Evolutionary conservation across 1,140 invertebrate genomes (phyloP), one percentile per base, ranked within the genome.

Genomic region (Leptonema lineaticorne): DNA sequence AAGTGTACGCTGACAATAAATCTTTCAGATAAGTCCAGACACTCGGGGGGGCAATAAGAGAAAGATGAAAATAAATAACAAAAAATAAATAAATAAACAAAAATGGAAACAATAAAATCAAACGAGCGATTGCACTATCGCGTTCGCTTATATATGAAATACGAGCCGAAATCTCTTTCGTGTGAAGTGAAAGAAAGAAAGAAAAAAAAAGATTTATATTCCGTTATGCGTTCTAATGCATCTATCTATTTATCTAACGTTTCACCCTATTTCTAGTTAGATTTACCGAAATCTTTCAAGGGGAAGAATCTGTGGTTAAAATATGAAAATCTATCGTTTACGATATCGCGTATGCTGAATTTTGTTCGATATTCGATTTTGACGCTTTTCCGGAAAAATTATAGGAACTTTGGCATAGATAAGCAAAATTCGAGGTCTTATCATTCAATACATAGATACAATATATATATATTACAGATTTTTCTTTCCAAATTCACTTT

Each of bases 91-190:
- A 63, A n/a, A n/a, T n/a, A n/a, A n/a, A n/a, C n/a, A n/a, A n/a
- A n/a, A n/a, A n/a, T n/a, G n/a, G n/a, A 41, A 41, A 41, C 37
- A 41, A 41, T 41, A 41, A 41, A 41, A 41, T 41, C 37, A 41
- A 11, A 41, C 16, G n/a, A n/a, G 11, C 37, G 37, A 41, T 41
- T 41, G 37, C 37, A 41, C 37, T 41, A 41, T 41, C 37, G 37
- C 37, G n/a, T n/a, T n/a, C n/a, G n/a, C n/a, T n/a, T n/a, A n/a
- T n/a, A n/a, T n/a, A n/a, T n/a, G n/a, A n/a, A n/a, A n/a, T n/a
- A n/a, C n/a, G n/a, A n/a, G n/a, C n/a, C n/a, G n/a, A n/a, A n/a
- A 41, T 41, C 37, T 16, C 37, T 41, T 9, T 16, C 11, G 2
- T 41, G 37, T 16, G 37, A 41, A 41, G 37, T 41, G 37, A 16